Conservation (phyloP, 2,888 invertebrate species). For the Calliopum simillimum region DNA sequence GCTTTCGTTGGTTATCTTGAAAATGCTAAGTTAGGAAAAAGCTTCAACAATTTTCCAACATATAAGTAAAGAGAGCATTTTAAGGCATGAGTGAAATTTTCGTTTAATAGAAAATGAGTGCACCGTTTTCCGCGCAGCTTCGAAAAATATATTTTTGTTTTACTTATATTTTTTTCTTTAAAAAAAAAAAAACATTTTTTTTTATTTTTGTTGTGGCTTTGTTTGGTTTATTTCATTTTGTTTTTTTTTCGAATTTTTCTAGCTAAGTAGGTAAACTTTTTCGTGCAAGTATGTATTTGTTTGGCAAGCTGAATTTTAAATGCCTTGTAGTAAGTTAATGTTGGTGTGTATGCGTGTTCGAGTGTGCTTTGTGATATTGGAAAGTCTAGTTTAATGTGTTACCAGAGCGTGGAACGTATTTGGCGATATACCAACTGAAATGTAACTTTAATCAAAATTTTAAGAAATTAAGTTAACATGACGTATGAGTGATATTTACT, state of each 20-base stretch:
- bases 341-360: conserved; percentile 10
- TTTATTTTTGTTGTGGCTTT: conserved; percentile 9
- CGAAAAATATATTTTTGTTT: conserved; percentile 25
- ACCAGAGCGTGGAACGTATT: too few relatives aligned
- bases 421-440: too few relatives aligned
- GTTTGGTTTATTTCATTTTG: too few relatives aligned
- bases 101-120: too few relatives aligned
- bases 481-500: too few relatives aligned
- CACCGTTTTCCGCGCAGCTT: not conserved
- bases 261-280: conserved; percentile 41
- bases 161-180: conserved; percentile 25
- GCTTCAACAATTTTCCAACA: too few relatives aligned
- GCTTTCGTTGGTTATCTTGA: too few relatives aligned
- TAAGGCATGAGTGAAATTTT: too few relatives aligned
- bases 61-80: not conserved
- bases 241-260: conserved; percentile 18
- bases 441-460: too few relatives aligned
- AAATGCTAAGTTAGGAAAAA: too few relatives aligned
- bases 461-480: too few relatives aligned
- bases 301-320: conserved; percentile 16
- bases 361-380: conserved; percentile 17
- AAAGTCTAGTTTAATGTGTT: not conserved
- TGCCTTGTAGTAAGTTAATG: not conserved
- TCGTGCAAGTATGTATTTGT: conserved; percentile 31
- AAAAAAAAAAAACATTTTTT: too few relatives aligned